These are phyloP conservation scores for Rachycentron canadum DNA, from an alignment of 2,797 vertebrate species.

Conservation along the genomic window DNA sequence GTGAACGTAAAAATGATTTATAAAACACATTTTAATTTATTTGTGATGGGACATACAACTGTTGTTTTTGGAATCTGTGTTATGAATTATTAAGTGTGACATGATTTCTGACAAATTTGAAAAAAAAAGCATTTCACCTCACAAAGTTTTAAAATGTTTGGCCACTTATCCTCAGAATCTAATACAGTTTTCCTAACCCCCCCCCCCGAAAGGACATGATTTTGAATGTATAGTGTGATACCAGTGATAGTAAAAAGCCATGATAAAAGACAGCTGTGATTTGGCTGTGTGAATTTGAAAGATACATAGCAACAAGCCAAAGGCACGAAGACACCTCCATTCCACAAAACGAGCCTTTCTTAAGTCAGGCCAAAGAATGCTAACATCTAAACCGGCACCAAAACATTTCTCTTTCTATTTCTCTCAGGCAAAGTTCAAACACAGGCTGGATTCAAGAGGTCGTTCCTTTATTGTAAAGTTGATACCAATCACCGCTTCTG, in stretches of 20 bases:
- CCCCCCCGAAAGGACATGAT: conserved; percentile 15
- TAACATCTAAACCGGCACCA: conserved; percentile 53
- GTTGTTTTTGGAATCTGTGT: too few species aligned
- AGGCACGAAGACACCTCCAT: conserved; percentile 21
- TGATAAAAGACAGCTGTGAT: conserved; percentile 59
- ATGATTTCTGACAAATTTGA: not conserved
- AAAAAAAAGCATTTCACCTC: conserved; percentile 2
- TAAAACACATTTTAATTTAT: too few species aligned
- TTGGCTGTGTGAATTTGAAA: conserved; percentile 59
- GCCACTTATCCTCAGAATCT: conserved; percentile 4
- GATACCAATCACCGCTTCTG: conserved; percentile 44
- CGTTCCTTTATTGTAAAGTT: conserved; percentile 27
- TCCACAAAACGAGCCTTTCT: conserved; percentile 32
- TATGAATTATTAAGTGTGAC: not conserved
- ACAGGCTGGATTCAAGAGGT: conserved; percentile 21
- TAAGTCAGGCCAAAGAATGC: conserved; percentile 54
- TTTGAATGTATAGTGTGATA: conserved; percentile 27
- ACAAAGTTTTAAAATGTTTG: conserved; percentile 4
- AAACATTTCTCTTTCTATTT: conserved; percentile 53
- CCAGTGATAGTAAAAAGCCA: conserved; percentile 29
- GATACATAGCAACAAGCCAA: conserved; percentile 19
- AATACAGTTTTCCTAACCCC: conserved; percentile 26
- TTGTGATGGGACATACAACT: too few species aligned
- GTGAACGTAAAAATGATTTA: not conserved
- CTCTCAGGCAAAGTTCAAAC: conserved; percentile 37